Conservation (phyloP, 1,140 invertebrate genomes). For the Dermatophagoides farinae region DNA sequence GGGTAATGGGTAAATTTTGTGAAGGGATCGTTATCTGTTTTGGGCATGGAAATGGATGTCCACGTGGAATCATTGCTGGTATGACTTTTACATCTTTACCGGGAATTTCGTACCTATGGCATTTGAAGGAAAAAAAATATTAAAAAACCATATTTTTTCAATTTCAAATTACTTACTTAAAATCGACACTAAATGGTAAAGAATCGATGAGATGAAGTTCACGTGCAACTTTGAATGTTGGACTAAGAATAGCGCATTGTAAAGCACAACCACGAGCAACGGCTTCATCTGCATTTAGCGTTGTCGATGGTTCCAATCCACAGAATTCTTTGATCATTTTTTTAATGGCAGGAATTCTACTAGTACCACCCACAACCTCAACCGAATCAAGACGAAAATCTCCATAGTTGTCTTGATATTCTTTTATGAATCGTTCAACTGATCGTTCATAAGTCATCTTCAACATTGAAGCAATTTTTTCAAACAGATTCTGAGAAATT, state of each 20-base stretch:
- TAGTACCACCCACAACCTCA: constrained; percentile 88
- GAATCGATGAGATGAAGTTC: constrained; percentile 84
- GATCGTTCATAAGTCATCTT: constrained; percentile 1
- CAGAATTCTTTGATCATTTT: constrained; percentile 34
- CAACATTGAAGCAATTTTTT: constrained; percentile 8
- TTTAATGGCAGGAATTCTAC: constrained; percentile 80
- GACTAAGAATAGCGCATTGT: constrained; percentile 88
- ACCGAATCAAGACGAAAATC: constrained; percentile 53
- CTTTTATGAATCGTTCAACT: constrained; percentile 10
- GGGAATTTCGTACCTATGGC: constrained; percentile 2
- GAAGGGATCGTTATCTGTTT: constrained; percentile 8
- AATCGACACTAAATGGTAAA: constrained; percentile 63
- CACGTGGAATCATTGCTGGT: constrained; percentile 2
- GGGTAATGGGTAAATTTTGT: constrained; percentile 6
- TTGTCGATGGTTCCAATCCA: constrained; percentile 67
- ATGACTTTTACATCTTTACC: constrained; percentile 9
- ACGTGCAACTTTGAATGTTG: constrained; percentile 67
- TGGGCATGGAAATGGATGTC: constrained; percentile 12
- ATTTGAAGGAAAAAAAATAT: background rate
- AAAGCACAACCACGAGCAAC: constrained; percentile 85
- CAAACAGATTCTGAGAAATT: constrained; percentile 24
- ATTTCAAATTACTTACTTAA: constrained; percentile 1
- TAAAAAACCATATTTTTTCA: background rate
- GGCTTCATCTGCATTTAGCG: constrained; percentile 92
- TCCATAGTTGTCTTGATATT: background rate